Base-by-base conservation (phyloP, 1,140 invertebrate species). In the Aphaenogaster rudis region DNA sequence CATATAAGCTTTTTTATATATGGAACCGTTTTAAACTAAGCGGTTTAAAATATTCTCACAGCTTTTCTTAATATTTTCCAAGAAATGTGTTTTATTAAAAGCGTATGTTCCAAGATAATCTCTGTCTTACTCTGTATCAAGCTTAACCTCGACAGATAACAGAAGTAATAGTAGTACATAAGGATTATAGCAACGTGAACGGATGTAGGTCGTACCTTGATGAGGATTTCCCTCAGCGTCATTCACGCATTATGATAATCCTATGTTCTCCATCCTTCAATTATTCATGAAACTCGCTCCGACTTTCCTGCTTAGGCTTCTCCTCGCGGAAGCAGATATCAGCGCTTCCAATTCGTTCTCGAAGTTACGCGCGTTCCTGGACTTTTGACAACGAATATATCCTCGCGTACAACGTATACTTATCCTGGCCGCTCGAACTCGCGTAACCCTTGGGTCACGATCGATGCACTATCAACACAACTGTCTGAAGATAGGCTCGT, bases 171-270 rank as follows among this genome's bases (percentile, higher is more conserved):
- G 69, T 21, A 48, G 42, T 61, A 84, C 50, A 74, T 61, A 74
- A 76, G 54, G 54, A 84, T 76, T 76, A 64, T 54, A 21, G 33
- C 69, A 50, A 42, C 80, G 21, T 72, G 48, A 72, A 82, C 33
- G 80, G 39, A 82, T 74, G 80, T 74, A 59, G 69, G 54, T 76
- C 57, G 69, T 76, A 84, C 69, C 69, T 84, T 84, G 69, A 84
- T 84, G 80, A 84, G 33, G 54, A 84, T 84, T 84, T 84, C 52
- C n/a, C 80, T n/a, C 42, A n/a, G 54, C 80, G 69, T 84, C 57
- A 84, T 84, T 84, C 80, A 76, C 80, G 54, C 80, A 84, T 84
- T 84, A 84, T 84, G 80, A 63, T 84, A 84, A 84, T 84, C 42
- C 45, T 17, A 15, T 36, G 42, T 61, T 74, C 69, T 36, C n/a